Evolutionary conservation across 2,888 invertebrate species (phyloP), one percentile per base, ranked within the genome.

Genomic region (Platycheirus albimanus): DNA sequence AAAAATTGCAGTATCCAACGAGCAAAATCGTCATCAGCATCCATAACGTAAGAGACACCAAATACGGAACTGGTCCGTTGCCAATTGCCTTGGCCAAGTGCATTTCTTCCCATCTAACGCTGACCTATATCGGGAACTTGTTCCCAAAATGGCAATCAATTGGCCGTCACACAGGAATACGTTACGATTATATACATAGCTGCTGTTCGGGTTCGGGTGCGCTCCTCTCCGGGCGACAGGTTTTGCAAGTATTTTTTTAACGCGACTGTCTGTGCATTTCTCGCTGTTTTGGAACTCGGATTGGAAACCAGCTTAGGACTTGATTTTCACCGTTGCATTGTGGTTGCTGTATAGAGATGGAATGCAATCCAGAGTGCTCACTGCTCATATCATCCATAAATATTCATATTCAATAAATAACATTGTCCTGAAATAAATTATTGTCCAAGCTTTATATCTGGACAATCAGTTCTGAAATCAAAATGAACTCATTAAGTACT

Each of bases 61-160:
- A 69, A 38, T 69, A 72, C 24, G 71, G 67, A 77, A 78, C 78
- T 74, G 83, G 69, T 69, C 72, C 45, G 64, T 52, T 77, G 71
- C 54, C 67, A 77, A 77, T 77, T 72, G 63, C 78, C 78, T 74
- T 69, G 81, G 63, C 72, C 78, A 83, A 77, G 77, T 71, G 67
- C 78, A 72, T 51, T 58, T 63, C 49, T 49, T 67, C 43, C 33
- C 58, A 66, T 70, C 74, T 83, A 74, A 74, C 56, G 83, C 38
- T 83, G 83, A 83, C 83, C 78, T 24, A 83, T 63, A 78, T 83
- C 58, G 8, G 19, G 78, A 83, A 83, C 83, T 63, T 61, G 83
- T 83, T 83, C 78, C 83, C 63, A 51, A 83, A 83, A 83, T 58
- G 83, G 81, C 61, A 81, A 71, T 81, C 77, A 77, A 67, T 61